phyloP scores from a whole-genome alignment of 1,140 invertebrate genomes.

The Tetramorium parvispinum region DNA sequence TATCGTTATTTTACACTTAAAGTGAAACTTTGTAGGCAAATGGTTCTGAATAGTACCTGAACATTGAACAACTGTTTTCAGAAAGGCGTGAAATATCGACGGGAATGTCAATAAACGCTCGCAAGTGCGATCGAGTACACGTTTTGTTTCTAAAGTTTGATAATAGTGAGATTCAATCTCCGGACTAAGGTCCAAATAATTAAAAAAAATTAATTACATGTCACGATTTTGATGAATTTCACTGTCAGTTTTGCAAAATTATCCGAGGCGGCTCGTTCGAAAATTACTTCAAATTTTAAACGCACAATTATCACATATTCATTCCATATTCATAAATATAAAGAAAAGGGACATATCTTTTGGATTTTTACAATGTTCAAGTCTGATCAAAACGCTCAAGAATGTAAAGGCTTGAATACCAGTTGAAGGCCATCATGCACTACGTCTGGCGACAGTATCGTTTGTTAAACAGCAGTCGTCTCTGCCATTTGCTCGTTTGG shows the following conservation, averaged over 20 bases:
- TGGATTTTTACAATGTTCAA: neutral
- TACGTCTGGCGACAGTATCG: conserved; percentile 47
- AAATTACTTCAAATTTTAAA: neutral
- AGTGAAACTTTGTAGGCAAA: neutral
- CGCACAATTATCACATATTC: too few relatives aligned
- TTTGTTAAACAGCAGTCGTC: conserved; percentile 59
- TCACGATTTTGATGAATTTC: neutral
- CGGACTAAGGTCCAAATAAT: neutral
- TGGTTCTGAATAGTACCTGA: neutral
- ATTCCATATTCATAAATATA: neutral
- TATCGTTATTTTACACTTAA: neutral
- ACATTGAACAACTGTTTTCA: neutral
- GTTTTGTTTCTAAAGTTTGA: neutral
- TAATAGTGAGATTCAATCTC: neutral
- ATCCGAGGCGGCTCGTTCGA: neutral
- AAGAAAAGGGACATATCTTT: neutral
- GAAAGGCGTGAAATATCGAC: neutral
- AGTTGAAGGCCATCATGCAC: neutral
- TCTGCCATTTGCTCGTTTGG: conserved; percentile 12
- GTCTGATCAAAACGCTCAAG: neutral
- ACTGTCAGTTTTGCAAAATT: neutral
- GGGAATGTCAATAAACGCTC: neutral
- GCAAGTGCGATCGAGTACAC: neutral
- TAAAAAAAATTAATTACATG: neutral
- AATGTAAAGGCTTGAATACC: neutral